phyloP scores from a whole-genome alignment of 2,888 invertebrate species.

The Scaptomyza tumidula region DNA sequence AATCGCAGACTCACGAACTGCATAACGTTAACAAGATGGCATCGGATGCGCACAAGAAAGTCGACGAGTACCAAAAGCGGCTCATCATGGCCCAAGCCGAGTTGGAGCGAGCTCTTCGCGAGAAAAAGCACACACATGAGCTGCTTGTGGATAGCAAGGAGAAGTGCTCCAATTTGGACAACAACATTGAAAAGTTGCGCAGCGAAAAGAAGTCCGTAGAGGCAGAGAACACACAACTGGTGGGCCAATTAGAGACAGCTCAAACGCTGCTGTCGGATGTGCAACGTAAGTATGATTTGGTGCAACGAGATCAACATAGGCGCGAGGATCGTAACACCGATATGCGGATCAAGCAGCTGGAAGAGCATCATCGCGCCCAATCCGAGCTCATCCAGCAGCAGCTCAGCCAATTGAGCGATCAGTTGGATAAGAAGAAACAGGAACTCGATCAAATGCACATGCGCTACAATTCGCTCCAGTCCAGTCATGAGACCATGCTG shows the following conservation, averaged over 20 bases:
- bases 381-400: conserved; percentile 85
- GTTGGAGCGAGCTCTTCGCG: conserved; percentile 86
- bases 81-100: conserved; percentile 87
- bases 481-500: conserved; percentile 87
- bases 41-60: conserved; percentile 67
- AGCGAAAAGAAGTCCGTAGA: conserved; percentile 84
- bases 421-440: conserved; percentile 85
- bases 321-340: conserved; percentile 81
- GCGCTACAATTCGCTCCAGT: conserved; percentile 86
- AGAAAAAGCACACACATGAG: conserved; percentile 87
- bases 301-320: conserved; percentile 78
- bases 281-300: conserved; percentile 83
- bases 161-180: conserved; percentile 82
- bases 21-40: conserved; percentile 84
- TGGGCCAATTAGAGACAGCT: conserved; percentile 86
- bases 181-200: conserved; percentile 75
- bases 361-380: conserved; percentile 85
- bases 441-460: conserved; percentile 86
- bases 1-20: conserved; percentile 85
- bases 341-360: conserved; percentile 84
- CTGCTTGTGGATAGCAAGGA: conserved; percentile 86
- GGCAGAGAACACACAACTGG: conserved; percentile 85
- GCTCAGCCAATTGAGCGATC: conserved; percentile 83
- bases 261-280: conserved; percentile 86
- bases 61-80: conserved; percentile 86